Evolutionary conservation across 2,888 invertebrate genomes (phyloP), one percentile per base, ranked within the genome.

Genomic region (Scelioninae gen. 1): DNA sequence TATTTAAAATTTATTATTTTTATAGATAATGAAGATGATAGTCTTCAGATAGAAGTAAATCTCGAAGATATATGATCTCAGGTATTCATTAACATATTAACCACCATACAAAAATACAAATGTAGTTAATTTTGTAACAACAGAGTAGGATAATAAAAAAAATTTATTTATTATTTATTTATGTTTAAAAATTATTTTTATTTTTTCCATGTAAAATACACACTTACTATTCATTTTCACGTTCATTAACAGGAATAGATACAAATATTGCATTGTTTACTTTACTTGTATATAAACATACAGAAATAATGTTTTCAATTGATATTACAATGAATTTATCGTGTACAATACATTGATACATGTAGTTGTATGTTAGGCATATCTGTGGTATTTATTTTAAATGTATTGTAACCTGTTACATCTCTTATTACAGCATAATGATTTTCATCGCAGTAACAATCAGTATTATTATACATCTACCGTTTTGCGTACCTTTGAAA

Each of bases 351-450:
- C 43, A 43, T n/a, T 43, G 11, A 43, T 43, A 43, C 11, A 43
- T 43, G 43, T 8, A 43, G 43, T 43, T 34, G 8, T 34, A 34
- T 34, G 5, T 8, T 34, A 34, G 34, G 34, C 5, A 34, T 8
- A 34, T 34, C 34, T 34, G 5, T 34, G 8, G 5, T 7, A 34
- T 34, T 34, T 10, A 11, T 43, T 43, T 43, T 43, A 43, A 43
- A 43, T 11, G 43, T 7, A 11, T 8, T 43, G 5, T 43, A 65
- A 23, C 43, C 43, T 16, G 66, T 40, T 0, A 66, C 43, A 38
- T 3, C 0, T 29, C 29, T 49, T n/a, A 66, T 29, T 4, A 66
- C 15, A 49, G 53, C 53, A 40, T 38, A 69, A 68, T 68, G 55
- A 2, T 43, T 43, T 68, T 55, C 55, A 43, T 55, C 55, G 13